Evolutionary conservation across 2,113 vertebrate species (phyloP), one percentile per base, ranked within the genome.

Genomic region (Okapia johnstoni): DNA sequence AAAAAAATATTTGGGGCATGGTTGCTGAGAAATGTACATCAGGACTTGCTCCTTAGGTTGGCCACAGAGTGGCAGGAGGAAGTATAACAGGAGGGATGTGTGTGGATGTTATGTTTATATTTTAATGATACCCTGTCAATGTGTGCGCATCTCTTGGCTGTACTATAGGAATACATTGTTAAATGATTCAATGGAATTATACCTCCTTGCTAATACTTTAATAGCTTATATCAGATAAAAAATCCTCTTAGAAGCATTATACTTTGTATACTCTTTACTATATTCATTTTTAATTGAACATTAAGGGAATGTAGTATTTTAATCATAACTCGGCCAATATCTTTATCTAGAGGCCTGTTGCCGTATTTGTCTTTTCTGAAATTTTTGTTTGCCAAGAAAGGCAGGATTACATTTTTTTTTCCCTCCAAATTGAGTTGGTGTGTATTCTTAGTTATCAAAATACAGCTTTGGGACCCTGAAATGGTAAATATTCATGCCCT

Each of bases 131-230:
- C n/a, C 19, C 66, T n/a, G 6, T 40, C 5, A 0, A 73, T 73
- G 66, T 73, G n/a, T 73, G 2, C 0, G 2, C 36, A 12, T 12
- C 36, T 40, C 19, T 73, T 5, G 0, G 66, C 66, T 73, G 36
- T 6, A 40, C 36, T 1, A 73, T 73, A 73, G 36, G 36, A 40
- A 25, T 40, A 21, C 66, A 40, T 25, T 40, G 36, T 40, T 73
- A 40, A n/a, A 19, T 66, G n/a, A 73, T 40, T 73, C 66, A 25
- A 1, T 73, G 66, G 36, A 73, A 73, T 25, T 40, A 73, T 73
- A 40, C 36, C 21, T 73, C 66, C 66, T 73, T 73, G 36, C 66
- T 40, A 40, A 73, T 73, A 73, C 36, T 73, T 73, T 25, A 73
- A 73, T 73, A 73, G 66, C 66, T 70, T 40, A 73, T 25, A 73